Evolutionary conservation across 2,888 invertebrate species (phyloP).

Genomic region (Danaus chrysippus): DNA sequence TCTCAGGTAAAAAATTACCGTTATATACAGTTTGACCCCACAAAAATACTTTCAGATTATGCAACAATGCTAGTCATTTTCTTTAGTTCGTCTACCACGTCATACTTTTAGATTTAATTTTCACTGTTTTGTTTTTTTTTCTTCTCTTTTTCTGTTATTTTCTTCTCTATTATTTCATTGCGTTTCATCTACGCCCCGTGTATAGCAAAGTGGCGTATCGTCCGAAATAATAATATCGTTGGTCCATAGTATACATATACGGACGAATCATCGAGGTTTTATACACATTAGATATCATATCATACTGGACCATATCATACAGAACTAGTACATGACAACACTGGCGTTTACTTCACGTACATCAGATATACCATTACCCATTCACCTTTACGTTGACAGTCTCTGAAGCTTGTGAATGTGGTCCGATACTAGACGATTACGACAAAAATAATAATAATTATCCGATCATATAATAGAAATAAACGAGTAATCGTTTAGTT

Average conservation of each 20-base stretch:
- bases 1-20: constrained; percentile 81
- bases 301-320: constrained; percentile 69
- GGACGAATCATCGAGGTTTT: constrained; percentile 39
- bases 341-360: constrained; percentile 76
- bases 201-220: constrained; percentile 50
- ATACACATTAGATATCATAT: constrained; percentile 69
- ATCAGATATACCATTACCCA: constrained; percentile 66
- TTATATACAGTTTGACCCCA: constrained; percentile 71
- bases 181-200: constrained; percentile 69
- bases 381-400: constrained; percentile 70
- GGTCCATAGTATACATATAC: constrained; percentile 40
- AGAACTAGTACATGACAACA: constrained; percentile 70
- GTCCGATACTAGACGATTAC: constrained; percentile 63
- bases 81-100: constrained; percentile 71
- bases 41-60: constrained; percentile 74
- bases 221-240: constrained; percentile 39
- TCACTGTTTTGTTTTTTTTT: constrained; percentile 58
- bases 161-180: constrained; percentile 53
- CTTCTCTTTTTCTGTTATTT: constrained; percentile 44
- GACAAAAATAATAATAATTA: constrained; percentile 30
- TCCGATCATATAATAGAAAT: neutral
- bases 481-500: constrained; percentile 54
- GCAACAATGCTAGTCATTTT: constrained; percentile 73
- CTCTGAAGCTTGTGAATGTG: constrained; percentile 69
- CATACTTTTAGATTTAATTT: constrained; percentile 69